phyloP scores from a whole-genome alignment of 2,113 vertebrate genomes.

The Sphyrna mokarran region DNA sequence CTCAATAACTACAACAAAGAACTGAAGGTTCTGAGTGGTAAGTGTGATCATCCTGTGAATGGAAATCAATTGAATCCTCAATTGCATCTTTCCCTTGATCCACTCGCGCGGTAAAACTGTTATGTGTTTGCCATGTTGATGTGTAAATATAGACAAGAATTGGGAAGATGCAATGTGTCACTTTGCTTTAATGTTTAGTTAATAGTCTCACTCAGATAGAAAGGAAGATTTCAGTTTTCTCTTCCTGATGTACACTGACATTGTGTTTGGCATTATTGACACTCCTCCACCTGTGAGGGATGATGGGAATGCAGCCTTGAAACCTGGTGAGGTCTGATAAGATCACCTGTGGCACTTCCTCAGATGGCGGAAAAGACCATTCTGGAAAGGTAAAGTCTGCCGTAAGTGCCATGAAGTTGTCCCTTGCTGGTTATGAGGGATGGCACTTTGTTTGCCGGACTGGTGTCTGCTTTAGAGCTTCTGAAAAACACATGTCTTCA shows the following conservation, averaged over 20 bases:
- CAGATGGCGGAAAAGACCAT: not conserved
- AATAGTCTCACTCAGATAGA: not conserved
- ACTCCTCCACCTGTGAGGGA: too few relatives aligned
- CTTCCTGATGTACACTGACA: too few relatives aligned
- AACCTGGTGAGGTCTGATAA: not conserved
- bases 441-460: not conserved
- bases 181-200: not conserved
- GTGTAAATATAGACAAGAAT: not conserved
- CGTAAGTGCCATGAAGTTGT: not conserved
- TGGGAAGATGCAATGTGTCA: not conserved
- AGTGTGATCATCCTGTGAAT: not conserved
- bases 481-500: not conserved
- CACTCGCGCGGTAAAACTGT: too few relatives aligned
- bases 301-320: too few relatives aligned
- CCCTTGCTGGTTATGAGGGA: not conserved
- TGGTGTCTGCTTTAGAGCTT: not conserved
- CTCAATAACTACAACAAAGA: conserved; percentile 48
- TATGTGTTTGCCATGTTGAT: not conserved
- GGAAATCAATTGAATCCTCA: not conserved
- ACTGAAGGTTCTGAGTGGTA: conserved; percentile 41
- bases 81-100: not conserved
- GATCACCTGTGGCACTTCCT: not conserved
- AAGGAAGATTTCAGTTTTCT: not conserved
- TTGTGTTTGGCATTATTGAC: too few relatives aligned
- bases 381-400: not conserved